phyloP scores from a whole-genome alignment of 1,140 invertebrate species.

The Drosophila tristis region DNA sequence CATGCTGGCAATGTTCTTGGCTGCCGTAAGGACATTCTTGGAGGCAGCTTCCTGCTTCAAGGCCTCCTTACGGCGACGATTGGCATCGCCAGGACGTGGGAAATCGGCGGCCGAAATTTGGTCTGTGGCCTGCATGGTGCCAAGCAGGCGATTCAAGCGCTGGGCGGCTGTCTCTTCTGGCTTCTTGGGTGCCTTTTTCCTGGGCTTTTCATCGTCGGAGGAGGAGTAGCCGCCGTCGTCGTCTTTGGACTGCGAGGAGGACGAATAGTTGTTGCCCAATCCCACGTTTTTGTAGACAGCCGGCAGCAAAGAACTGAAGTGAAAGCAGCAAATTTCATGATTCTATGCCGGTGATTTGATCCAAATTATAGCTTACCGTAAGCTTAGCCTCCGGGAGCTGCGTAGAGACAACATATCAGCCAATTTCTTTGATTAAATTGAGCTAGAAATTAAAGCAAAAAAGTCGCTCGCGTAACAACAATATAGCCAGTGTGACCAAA shows the following conservation, averaged over 20 bases:
- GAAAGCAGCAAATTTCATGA: not conserved
- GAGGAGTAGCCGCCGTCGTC: slow-evolving; percentile 67
- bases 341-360: not conserved
- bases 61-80: slow-evolving; percentile 53
- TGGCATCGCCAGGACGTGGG: slow-evolving; percentile 68
- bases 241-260: slow-evolving; percentile 62
- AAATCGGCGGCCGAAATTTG: slow-evolving; percentile 45
- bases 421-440: slow-evolving; percentile 55
- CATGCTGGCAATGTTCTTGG: slow-evolving; percentile 88
- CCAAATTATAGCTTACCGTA: slow-evolving; percentile 28
- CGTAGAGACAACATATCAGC: slow-evolving; percentile 50
- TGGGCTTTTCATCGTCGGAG: slow-evolving; percentile 68
- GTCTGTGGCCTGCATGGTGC: slow-evolving; percentile 73
- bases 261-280: slow-evolving; percentile 36
- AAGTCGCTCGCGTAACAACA: slow-evolving; percentile 74
- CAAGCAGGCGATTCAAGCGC: slow-evolving; percentile 67
- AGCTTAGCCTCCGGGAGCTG: slow-evolving; percentile 33
- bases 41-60: slow-evolving; percentile 56
- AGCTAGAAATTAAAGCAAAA: slow-evolving; percentile 32
- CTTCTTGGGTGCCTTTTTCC: slow-evolving; percentile 39
- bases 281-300: slow-evolving; percentile 66
- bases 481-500: slow-evolving; percentile 17
- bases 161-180: slow-evolving; percentile 64
- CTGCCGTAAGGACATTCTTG: slow-evolving; percentile 85
- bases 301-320: slow-evolving; percentile 52